Conservation (phyloP, 2,888 invertebrate genomes). For the Eristalinus sepulchralis region DNA sequence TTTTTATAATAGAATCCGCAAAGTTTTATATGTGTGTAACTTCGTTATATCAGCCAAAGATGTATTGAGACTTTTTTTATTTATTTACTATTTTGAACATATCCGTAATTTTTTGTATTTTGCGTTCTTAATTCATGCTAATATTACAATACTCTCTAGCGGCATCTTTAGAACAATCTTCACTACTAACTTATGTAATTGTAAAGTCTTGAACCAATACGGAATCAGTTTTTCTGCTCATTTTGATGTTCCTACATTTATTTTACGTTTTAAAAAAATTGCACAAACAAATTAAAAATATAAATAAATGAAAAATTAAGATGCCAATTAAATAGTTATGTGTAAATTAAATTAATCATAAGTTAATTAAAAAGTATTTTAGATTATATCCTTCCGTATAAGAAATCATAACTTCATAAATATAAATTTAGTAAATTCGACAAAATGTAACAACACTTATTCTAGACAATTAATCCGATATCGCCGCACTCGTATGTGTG, state of each 20-base stretch:
- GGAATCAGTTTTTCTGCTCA: neutral
- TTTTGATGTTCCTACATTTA: neutral
- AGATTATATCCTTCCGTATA: constrained; percentile 2
- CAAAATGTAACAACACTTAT: neutral
- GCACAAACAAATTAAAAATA: constrained; percentile 7
- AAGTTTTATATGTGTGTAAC: constrained; percentile 15
- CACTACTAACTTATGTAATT: too few relatives aligned
- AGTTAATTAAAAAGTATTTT: constrained; percentile 28
- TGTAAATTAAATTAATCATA: constrained; percentile 1
- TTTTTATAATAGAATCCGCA: constrained; percentile 62
- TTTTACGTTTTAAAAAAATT: neutral
- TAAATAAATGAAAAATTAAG: neutral
- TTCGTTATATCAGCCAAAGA: neutral
- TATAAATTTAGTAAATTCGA: neutral
- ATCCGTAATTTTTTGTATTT: neutral
- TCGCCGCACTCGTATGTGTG: neutral
- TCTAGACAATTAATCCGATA: neutral
- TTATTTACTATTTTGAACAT: neutral
- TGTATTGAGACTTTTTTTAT: constrained; percentile 1
- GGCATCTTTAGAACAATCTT: too few relatives aligned
- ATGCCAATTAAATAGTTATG: constrained; percentile 45
- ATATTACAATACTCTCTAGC: neutral
- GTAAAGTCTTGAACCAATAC: too few relatives aligned
- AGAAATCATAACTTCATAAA: neutral
- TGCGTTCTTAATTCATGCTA: neutral